These are phyloP conservation scores for Palaemon carinicauda DNA, from an alignment of 1,140 invertebrate genomes.

Conservation along the genomic window DNA sequence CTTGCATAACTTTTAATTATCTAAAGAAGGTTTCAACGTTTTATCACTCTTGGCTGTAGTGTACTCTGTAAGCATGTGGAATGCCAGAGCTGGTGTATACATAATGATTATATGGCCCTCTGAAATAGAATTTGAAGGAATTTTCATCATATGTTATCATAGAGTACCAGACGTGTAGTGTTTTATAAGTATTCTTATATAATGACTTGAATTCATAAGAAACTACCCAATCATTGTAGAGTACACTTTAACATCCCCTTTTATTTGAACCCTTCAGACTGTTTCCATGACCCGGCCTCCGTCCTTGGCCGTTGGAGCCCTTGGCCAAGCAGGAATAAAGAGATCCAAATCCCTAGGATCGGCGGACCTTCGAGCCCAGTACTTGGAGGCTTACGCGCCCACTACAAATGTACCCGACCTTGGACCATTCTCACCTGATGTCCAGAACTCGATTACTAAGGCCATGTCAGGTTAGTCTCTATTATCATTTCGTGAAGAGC, in stretches of 20 bases:
- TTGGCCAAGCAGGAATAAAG: conserved; percentile 68
- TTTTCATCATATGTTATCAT: too few species aligned
- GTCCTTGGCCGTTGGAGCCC: conserved; percentile 6
- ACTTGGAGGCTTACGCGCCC: conserved; percentile 61
- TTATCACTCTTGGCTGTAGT: too few species aligned
- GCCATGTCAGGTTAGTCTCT: conserved; percentile 61
- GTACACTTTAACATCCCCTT: neutral
- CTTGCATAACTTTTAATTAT: too few species aligned
- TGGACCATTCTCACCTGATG: conserved; percentile 76
- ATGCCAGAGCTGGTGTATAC: too few species aligned
- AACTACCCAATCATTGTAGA: neutral
- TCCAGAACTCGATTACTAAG: conserved; percentile 74
- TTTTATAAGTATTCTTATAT: too few species aligned
- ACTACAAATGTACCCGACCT: conserved; percentile 75
- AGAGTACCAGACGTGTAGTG: too few species aligned
- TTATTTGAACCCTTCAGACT: neutral
- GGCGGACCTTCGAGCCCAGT: conserved; percentile 61
- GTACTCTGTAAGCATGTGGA: too few species aligned
- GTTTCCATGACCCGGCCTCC: conserved; percentile 9
- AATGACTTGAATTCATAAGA: neutral
- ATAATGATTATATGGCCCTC: too few species aligned
- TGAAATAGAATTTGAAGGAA: too few species aligned
- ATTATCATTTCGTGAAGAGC: too few species aligned
- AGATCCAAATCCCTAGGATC: conserved; percentile 82
- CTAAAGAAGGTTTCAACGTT: too few species aligned